Evolutionary conservation across 2,888 invertebrate genomes (phyloP).

Genomic region (Perithous albicinctus): DNA sequence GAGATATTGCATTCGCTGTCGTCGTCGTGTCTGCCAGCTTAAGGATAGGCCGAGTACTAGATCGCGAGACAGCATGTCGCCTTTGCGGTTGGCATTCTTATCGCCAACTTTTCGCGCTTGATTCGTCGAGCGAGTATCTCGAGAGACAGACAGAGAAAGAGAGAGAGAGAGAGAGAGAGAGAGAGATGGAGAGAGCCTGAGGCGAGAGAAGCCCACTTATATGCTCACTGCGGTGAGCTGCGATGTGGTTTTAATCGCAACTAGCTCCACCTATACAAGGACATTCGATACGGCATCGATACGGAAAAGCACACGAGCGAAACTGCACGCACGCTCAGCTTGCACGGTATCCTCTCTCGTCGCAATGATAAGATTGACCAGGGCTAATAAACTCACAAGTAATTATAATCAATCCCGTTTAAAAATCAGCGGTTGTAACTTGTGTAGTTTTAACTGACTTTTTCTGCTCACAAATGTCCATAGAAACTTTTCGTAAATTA

Average conservation of each 20-base stretch:
- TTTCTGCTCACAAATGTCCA: too few species aligned
- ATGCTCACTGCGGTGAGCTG: not conserved
- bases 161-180: not conserved
- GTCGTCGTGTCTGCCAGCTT: not conserved
- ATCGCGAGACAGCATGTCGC: constrained; percentile 71
- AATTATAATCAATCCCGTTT: too few species aligned
- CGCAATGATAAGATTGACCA: too few species aligned
- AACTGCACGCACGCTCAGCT: constrained; percentile 23
- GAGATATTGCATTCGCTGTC: constrained; percentile 10
- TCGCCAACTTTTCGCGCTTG: constrained; percentile 34
- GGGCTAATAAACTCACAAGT: too few species aligned
- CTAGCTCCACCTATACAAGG: constrained; percentile 10
- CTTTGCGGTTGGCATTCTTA: constrained; percentile 58
- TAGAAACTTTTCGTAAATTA: too few species aligned
- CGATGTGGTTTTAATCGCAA: constrained; percentile 15
- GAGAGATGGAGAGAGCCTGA: not conserved
- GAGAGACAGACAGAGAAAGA: not conserved
- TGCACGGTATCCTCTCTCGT: constrained; percentile 9
- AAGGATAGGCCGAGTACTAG: not conserved
- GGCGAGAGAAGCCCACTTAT: not conserved
- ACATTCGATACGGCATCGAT: constrained; percentile 36
- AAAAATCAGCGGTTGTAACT: too few species aligned
- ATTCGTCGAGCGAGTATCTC: not conserved
- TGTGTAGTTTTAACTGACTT: too few species aligned
- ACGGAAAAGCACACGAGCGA: constrained; percentile 35